Conservation (phyloP, 1,140 invertebrate genomes). For the Zaprionus inermis region DNA sequence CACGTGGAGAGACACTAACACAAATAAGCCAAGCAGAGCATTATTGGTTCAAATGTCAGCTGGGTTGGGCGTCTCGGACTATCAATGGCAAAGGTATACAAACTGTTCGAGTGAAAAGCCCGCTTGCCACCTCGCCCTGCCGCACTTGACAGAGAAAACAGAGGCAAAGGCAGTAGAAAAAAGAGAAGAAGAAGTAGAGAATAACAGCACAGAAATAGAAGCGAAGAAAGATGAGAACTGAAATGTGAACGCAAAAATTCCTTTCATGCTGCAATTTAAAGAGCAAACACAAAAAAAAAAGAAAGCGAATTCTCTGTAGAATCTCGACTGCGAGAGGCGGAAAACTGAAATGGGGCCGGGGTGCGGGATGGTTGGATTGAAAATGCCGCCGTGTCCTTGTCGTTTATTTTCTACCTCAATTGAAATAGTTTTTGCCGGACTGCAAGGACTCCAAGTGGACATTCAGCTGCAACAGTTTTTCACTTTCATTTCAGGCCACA, state of each 20-base stretch:
- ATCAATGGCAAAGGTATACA: constrained; percentile 71
- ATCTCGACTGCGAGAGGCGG: constrained; percentile 57
- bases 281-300: constrained; percentile 61
- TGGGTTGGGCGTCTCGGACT: constrained; percentile 27
- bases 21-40: constrained; percentile 37
- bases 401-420: constrained; percentile 81
- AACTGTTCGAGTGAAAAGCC: constrained; percentile 41
- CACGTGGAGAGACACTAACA: constrained; percentile 15
- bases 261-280: constrained; percentile 79
- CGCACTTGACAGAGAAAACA: constrained; percentile 62
- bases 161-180: constrained; percentile 1
- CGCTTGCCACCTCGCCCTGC: no score
- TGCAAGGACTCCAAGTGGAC: constrained; percentile 41
- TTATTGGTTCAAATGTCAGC: constrained; percentile 59
- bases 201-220: constrained; percentile 29
- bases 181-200: constrained; percentile 5
- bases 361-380: no score
- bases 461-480: constrained; percentile 70
- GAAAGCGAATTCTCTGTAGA: constrained; percentile 36
- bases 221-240: constrained; percentile 65
- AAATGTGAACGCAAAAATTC: constrained; percentile 74
- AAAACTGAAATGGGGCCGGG: no score
- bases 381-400: constrained; percentile 77
- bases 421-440: constrained; percentile 73
- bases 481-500: constrained; percentile 70